phyloP scores from a whole-genome alignment of 2,113 vertebrate genomes.

The Pheucticus melanocephalus region DNA sequence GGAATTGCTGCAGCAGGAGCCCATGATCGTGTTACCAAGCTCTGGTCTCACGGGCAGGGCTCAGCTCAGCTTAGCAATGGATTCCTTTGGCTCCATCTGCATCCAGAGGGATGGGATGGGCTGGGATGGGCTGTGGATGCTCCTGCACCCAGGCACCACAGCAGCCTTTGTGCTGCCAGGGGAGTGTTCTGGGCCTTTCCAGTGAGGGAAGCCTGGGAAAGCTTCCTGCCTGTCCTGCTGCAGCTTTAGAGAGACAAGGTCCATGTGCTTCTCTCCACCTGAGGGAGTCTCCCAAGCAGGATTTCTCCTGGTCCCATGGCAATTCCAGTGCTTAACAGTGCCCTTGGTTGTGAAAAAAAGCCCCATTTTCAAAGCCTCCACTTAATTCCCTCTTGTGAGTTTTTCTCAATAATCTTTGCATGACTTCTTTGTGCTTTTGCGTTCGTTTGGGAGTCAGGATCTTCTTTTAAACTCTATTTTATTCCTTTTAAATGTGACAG shows the following conservation, averaged over 20 bases:
- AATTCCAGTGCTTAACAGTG: not conserved
- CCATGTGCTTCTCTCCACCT: rapidly evolving
- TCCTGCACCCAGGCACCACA: not conserved
- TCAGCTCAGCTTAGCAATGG: not conserved
- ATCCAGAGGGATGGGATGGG: not conserved
- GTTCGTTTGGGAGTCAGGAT: conserved; percentile 52
- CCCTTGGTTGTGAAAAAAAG: not conserved
- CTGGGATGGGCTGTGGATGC: not conserved
- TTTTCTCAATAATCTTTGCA: conserved; percentile 61
- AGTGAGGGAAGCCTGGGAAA: not conserved
- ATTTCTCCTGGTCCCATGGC: not conserved
- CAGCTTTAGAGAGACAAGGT: not conserved
- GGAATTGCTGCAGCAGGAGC: conserved; percentile 23
- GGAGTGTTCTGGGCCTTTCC: conserved; percentile 26
- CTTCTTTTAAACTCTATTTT: conserved; percentile 63
- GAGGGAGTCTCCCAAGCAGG: not conserved
- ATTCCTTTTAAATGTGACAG: conserved; percentile 67
- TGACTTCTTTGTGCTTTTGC: conserved; percentile 30
- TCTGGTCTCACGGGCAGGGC: not conserved
- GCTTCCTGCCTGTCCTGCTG: not conserved
- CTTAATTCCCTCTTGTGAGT: conserved; percentile 45
- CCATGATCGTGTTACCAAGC: not conserved
- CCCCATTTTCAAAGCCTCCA: not conserved
- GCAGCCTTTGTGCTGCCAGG: conserved; percentile 17
- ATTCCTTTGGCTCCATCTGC: not conserved